phyloP scores from a whole-genome alignment of 2,113 vertebrate genomes.

The Sarotherodon lohbergeri region DNA sequence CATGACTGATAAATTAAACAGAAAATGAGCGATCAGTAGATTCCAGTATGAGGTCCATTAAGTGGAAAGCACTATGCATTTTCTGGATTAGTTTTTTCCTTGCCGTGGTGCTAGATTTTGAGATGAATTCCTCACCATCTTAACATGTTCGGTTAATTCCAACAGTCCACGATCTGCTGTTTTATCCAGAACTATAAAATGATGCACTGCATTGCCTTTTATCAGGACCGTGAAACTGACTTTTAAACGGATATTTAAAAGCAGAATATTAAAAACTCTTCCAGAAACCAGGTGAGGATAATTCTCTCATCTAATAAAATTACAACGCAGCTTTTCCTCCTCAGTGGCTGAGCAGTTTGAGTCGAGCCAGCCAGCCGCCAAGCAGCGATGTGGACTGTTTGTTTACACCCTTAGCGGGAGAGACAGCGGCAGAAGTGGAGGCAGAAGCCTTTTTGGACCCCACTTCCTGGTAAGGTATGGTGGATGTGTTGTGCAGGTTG shows the following conservation, averaged over 20 bases:
- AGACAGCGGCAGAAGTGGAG: constrained; percentile 24
- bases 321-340: not conserved
- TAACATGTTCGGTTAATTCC: not conserved
- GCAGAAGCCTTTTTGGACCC: constrained; percentile 65
- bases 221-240: not conserved
- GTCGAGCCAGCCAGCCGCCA: constrained; percentile 84
- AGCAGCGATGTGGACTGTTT: constrained; percentile 73
- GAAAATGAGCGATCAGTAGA: not conserved
- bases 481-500: constrained; percentile 85
- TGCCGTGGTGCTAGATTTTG: not conserved
- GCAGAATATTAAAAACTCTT: not conserved
- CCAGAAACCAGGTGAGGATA: not conserved
- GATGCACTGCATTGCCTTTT: not conserved
- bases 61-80: not conserved
- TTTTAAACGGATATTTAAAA: not conserved
- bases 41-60: not conserved
- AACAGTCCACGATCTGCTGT: not conserved
- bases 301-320: not conserved
- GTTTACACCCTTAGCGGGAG: not conserved
- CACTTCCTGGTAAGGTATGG: constrained; percentile 85
- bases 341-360: constrained; percentile 90
- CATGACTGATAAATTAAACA: not conserved
- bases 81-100: not conserved
- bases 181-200: not conserved
- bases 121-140: not conserved